These are phyloP conservation scores for Scaptodrosophila lebanonensis DNA, from an alignment of 1,140 invertebrate genomes.

Conservation along the genomic window DNA sequence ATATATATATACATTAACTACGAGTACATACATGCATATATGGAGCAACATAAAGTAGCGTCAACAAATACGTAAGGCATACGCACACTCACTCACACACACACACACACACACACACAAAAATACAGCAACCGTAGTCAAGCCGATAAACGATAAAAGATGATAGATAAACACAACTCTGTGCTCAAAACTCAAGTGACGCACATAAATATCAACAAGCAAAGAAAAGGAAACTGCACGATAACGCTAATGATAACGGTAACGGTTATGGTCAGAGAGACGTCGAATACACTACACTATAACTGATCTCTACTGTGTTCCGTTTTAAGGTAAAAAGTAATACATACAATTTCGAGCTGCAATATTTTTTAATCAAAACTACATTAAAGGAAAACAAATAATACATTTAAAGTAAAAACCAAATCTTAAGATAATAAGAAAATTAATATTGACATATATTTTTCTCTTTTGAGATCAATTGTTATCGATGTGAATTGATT, in stretches of 20 bases:
- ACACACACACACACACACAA: slow-evolving; percentile 7
- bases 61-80: slow-evolving; percentile 63
- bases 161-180: slow-evolving; percentile 1
- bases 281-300: slow-evolving; percentile 14
- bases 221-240: slow-evolving; percentile 20
- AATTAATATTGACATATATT: slow-evolving; percentile 61
- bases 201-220: slow-evolving; percentile 6
- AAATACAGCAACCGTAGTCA: slow-evolving; percentile 17
- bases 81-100: slow-evolving; percentile 38
- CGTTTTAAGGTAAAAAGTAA: slow-evolving; percentile 61
- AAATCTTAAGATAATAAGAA: slow-evolving; percentile 59
- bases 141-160: slow-evolving; percentile 24
- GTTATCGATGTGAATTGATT: slow-evolving; percentile 71
- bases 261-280: slow-evolving; percentile 15
- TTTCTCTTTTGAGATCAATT: slow-evolving; percentile 72
- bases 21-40: slow-evolving; percentile 25
- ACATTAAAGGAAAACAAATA: slow-evolving; percentile 12
- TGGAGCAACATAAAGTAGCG: slow-evolving; percentile 50
- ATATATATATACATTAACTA: neutral
- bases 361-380: slow-evolving; percentile 72
- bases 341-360: slow-evolving; percentile 72
- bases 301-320: slow-evolving; percentile 64
- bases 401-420: slow-evolving; percentile 25
- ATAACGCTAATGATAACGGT: too few relatives aligned
- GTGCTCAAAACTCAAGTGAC: neutral